Conservation (phyloP, 2,113 vertebrate species). For the Pimephales promelas region DNA sequence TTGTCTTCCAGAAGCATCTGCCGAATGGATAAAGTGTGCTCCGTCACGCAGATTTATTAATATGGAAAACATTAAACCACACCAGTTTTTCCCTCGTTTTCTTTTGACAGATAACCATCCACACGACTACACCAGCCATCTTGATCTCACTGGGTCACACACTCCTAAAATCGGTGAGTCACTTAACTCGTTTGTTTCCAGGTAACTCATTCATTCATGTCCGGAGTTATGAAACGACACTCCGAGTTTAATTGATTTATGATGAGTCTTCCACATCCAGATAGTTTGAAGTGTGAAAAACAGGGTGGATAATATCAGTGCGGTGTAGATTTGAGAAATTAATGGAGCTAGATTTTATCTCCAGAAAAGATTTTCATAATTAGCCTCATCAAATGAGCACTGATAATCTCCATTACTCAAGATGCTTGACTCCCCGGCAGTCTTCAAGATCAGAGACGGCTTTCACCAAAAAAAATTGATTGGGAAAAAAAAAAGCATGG, state of each 20-base stretch:
- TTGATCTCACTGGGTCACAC: slow-evolving; percentile 85
- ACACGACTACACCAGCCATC: slow-evolving; percentile 88
- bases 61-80: neutral
- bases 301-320: neutral
- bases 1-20: neutral
- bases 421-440: slow-evolving; percentile 16
- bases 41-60: neutral
- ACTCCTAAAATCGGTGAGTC: slow-evolving; percentile 93
- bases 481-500: slow-evolving; percentile 48
- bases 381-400: slow-evolving; percentile 17
- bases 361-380: slow-evolving; percentile 30
- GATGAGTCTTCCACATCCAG: slow-evolving; percentile 17
- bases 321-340: neutral
- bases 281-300: slow-evolving; percentile 7
- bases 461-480: slow-evolving; percentile 34
- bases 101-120: slow-evolving; percentile 85
- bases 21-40: neutral
- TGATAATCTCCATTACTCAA: slow-evolving; percentile 23
- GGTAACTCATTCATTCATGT: neutral
- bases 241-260: slow-evolving; percentile 31
- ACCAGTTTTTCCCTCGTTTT: slow-evolving; percentile 39
- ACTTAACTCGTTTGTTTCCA: neutral
- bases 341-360: slow-evolving; percentile 31
- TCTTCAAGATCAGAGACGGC: slow-evolving; percentile 10
- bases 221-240: neutral